Base-by-base conservation (phyloP, 2,888 invertebrate species). In the Tenthredo notha region DNA sequence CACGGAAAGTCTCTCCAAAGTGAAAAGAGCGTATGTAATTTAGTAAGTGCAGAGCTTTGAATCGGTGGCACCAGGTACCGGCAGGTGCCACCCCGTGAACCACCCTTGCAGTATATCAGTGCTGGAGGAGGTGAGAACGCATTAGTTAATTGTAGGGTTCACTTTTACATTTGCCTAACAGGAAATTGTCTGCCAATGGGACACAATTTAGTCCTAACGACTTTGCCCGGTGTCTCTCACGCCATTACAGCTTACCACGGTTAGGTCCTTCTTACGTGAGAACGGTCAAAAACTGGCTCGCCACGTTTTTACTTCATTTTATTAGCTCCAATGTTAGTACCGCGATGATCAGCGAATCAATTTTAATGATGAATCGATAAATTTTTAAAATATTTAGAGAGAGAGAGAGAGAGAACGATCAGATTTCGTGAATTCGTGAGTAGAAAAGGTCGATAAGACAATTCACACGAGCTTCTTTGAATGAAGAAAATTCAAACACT, bases 1-100 rank as follows among this genome's bases (percentile, higher is more conserved):
- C 67, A 50, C 33, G 86, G 86, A 86, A 86, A 29, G 84, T 84
- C 80, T 72, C 82, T 84, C 85, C 78, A 83, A n/a, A 72, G 67
- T 9, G 29, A 82, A 84, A 84, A 85, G 37, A 85, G 21, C 84
- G 90, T 29, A 33, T 33, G 67, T 87, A 91, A 91, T 91, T 90
- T 90, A 87, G 88, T 88, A 90, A 92, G 91, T 90, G 90, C 90
- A 88, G 87, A 88, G 88, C 88, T 90, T 88, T 92, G 92, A 92
- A 92, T 91, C 89, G 91, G 91, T 91, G 92, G 92, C 92, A 92
- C 90, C 89, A 89, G 87, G 91, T 91, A 88, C 88, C 88, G 85
- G 84, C 29, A 54, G 54, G 72, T 82, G 85, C 54, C 77, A 33
- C 67, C 61, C 67, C 47, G 77, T 25, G 58, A 74, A 61, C 37